Conservation (phyloP, 2,113 vertebrate genomes). For the Jacana jacana region DNA sequence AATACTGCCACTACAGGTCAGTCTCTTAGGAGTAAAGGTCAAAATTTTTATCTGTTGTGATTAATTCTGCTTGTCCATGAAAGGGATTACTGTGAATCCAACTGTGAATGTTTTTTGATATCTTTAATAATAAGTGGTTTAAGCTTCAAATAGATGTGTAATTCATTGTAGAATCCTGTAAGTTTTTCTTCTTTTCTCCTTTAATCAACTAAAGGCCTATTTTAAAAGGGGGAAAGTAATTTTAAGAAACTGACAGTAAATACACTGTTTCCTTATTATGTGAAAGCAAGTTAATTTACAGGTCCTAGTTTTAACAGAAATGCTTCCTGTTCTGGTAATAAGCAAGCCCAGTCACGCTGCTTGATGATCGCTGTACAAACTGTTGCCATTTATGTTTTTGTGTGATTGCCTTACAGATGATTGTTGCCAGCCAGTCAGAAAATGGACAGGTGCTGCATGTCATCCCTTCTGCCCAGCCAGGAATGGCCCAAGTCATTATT, state of each 20-base stretch:
- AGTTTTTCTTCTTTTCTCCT: neutral
- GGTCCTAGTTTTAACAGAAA: neutral
- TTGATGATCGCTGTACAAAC: neutral
- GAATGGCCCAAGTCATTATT: constrained; percentile 76
- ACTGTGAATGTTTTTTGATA: neutral
- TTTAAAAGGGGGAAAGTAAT: neutral
- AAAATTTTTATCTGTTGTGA: neutral
- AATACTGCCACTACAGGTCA: neutral
- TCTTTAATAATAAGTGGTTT: neutral
- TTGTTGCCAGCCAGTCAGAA: constrained; percentile 79
- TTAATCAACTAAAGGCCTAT: neutral
- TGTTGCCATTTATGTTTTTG: neutral
- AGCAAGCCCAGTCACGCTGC: neutral
- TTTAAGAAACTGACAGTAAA: neutral
- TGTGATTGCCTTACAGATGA: constrained; percentile 72
- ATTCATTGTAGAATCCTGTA: neutral
- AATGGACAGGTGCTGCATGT: constrained; percentile 78
- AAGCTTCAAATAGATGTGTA: neutral
- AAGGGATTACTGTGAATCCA: neutral
- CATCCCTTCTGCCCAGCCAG: constrained; percentile 78
- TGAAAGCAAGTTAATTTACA: neutral
- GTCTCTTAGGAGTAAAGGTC: neutral
- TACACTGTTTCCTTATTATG: neutral
- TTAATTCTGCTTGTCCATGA: neutral
- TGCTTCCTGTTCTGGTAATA: neutral